Evolutionary conservation across 1,140 invertebrate genomes (phyloP).

Genomic region (Trichonephila clavata): DNA sequence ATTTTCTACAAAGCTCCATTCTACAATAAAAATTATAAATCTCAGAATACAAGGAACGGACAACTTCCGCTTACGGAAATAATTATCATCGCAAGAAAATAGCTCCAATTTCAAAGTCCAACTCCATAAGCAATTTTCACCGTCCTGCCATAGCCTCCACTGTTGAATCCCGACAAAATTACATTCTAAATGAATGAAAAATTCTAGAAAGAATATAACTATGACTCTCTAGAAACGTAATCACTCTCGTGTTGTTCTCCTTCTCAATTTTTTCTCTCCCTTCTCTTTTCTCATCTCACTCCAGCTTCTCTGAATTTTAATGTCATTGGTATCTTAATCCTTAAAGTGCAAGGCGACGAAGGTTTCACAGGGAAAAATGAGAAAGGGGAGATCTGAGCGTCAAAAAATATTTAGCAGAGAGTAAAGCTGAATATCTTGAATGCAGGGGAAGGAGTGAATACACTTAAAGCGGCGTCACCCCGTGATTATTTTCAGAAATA

Average conservation of each 20-base stretch:
- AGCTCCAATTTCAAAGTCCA: background rate
- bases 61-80: background rate
- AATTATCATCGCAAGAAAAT: background rate
- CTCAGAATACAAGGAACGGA: background rate
- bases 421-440: conserved; percentile 9
- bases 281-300: background rate
- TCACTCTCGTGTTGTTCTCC: conserved; percentile 25
- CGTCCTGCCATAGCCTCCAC: background rate
- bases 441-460: background rate
- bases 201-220: conserved; percentile 6
- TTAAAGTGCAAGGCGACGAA: background rate
- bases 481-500: conserved; percentile 66
- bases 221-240: conserved; percentile 39
- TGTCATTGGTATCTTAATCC: conserved; percentile 45
- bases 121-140: conserved; percentile 11
- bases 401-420: background rate
- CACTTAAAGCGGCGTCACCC: conserved; percentile 15
- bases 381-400: background rate
- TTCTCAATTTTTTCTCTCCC: background rate
- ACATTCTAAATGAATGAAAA: conserved; percentile 42
- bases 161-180: conserved; percentile 24
- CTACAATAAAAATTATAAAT: conserved; percentile 8
- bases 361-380: background rate
- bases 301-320: conserved; percentile 41
- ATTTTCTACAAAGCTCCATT: background rate